Conservation (phyloP, 2,797 vertebrate species). For the Bufotes viridis region DNA sequence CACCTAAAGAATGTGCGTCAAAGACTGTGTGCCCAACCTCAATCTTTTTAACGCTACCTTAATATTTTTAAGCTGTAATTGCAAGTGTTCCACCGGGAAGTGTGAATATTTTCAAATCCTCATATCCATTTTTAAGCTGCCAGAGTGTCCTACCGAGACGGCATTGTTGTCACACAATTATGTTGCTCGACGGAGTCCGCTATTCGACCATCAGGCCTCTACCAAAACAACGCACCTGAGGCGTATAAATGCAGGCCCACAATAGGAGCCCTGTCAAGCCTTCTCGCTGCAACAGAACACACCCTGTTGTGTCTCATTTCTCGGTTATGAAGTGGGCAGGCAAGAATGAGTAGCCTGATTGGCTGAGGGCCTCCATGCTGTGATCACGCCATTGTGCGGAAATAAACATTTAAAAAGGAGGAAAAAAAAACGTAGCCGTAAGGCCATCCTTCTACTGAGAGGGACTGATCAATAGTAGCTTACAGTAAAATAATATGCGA, state of each 20-base stretch:
- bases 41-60: slow-evolving; percentile 19
- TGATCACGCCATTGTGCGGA: slow-evolving; percentile 45
- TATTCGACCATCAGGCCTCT: slow-evolving; percentile 55
- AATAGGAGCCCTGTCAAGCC: slow-evolving; percentile 56
- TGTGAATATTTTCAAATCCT: slow-evolving; percentile 50
- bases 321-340: slow-evolving; percentile 55
- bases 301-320: slow-evolving; percentile 54
- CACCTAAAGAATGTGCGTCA: slow-evolving; percentile 28
- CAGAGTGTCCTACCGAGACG: slow-evolving; percentile 20
- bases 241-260: slow-evolving; percentile 59
- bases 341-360: slow-evolving; percentile 57
- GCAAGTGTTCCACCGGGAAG: slow-evolving; percentile 21
- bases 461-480: slow-evolving; percentile 38
- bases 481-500: slow-evolving; percentile 7
- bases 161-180: slow-evolving; percentile 60
- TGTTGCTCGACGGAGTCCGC: slow-evolving; percentile 39
- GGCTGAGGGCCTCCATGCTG: slow-evolving; percentile 56
- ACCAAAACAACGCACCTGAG: slow-evolving; percentile 59
- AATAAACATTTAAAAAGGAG: slow-evolving; percentile 51
- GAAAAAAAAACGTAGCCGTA: slow-evolving; percentile 18
- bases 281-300: slow-evolving; percentile 55
- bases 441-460: slow-evolving; percentile 9
- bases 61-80: slow-evolving; percentile 54
- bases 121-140: slow-evolving; percentile 57
- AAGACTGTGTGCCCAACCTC: not conserved